Conservation (phyloP, 2,113 vertebrate genomes). For the Mustelus asterias region DNA sequence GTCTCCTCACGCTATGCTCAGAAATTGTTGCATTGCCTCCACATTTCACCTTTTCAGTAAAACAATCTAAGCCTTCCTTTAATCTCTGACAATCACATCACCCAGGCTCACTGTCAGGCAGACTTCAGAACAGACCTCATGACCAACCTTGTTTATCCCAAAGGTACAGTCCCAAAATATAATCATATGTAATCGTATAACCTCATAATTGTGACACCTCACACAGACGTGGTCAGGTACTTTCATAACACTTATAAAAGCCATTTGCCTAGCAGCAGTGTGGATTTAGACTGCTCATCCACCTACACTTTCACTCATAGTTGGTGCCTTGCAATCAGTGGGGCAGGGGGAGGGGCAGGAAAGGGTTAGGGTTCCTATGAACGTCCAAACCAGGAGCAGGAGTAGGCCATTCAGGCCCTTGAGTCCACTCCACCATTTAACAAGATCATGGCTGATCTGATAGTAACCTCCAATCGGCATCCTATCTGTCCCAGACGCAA, state of each 20-base stretch:
- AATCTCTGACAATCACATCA: not conserved
- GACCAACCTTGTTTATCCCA: no score
- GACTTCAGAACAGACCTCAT: not conserved
- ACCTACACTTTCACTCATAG: not conserved
- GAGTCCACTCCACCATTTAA: no score
- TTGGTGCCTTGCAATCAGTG: not conserved
- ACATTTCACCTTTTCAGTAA: not conserved
- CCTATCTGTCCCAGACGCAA: no score
- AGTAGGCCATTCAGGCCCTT: no score
- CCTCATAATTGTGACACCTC: not conserved
- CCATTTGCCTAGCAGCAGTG: not conserved
- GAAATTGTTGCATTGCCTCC: not conserved
- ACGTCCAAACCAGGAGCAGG: no score
- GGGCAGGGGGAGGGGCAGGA: not conserved
- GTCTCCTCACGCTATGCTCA: not conserved
- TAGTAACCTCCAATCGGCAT: no score
- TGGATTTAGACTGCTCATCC: not conserved
- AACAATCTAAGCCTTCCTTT: not conserved
- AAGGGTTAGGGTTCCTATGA: not conserved
- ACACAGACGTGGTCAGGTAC: not conserved
- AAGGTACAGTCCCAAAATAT: no score
- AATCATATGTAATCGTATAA: no score
- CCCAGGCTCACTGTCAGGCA: not conserved
- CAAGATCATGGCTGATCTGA: no score
- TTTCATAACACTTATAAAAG: not conserved